Conservation (phyloP, 2,113 vertebrate species). For the Crotalus viridis region DNA sequence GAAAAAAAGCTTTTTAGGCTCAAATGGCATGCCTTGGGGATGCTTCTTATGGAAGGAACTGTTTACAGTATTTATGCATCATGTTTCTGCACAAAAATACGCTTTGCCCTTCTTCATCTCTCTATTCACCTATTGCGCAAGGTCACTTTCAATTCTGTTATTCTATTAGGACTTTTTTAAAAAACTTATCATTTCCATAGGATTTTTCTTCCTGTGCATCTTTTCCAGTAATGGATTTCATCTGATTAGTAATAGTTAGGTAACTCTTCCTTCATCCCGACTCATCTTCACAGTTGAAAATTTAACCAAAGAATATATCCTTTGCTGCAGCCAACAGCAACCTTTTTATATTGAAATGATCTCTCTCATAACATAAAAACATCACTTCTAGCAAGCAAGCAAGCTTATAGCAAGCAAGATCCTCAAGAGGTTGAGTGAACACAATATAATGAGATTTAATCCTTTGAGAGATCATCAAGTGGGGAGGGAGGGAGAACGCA, state of each 20-base stretch:
- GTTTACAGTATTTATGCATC: not conserved
- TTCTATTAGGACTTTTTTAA: too few species aligned
- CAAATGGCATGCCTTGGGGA: not conserved
- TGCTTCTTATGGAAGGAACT: not conserved
- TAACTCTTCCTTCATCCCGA: not conserved
- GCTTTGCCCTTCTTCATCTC: not conserved
- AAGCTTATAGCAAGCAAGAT: not conserved
- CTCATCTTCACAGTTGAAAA: conserved; percentile 13
- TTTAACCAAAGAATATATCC: conserved; percentile 27
- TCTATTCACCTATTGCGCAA: not conserved
- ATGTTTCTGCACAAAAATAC: not conserved
- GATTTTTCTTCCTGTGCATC: too few species aligned
- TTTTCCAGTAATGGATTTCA: too few species aligned
- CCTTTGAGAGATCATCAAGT: accelerated
- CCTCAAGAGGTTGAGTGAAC: conserved; percentile 24
- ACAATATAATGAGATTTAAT: not conserved
- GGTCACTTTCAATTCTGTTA: too few species aligned
- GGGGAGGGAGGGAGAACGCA: not conserved
- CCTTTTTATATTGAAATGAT: conserved; percentile 39
- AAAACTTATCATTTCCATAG: too few species aligned
- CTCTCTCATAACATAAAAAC: conserved; percentile 28
- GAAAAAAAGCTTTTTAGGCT: not conserved
- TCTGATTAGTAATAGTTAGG: not conserved
- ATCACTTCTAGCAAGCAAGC: conserved; percentile 29
- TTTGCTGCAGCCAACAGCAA: conserved; percentile 32